A percentile compares a stretch with the other conserved stretches of the same genome.
These are phyloP conservation scores for Sycobia sp. DNA, from an alignment of 1,140 invertebrate species.

Conservation along the genomic window DNA sequence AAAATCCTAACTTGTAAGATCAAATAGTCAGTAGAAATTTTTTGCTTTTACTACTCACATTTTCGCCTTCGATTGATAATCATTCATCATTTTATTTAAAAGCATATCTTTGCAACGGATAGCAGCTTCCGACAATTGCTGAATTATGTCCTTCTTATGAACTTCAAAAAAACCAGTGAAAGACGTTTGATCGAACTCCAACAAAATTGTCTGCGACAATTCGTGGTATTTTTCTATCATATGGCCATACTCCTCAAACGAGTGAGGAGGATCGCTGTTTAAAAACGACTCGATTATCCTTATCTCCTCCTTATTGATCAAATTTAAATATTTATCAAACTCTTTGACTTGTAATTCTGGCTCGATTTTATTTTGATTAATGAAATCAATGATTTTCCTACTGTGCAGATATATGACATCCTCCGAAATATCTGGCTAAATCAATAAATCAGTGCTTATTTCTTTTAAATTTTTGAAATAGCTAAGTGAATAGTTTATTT, in stretches of 20 bases:
- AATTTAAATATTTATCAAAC: conserved; percentile 80
- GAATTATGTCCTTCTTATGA: conserved; percentile 80
- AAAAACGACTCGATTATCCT: conserved; percentile 73
- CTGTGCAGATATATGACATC: conserved; percentile 68
- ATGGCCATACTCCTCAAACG: conserved; percentile 71
- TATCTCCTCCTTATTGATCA: conserved; percentile 78
- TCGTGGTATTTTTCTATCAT: conserved; percentile 71
- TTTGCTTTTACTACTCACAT: conserved; percentile 65
- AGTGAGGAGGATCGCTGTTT: conserved; percentile 62
- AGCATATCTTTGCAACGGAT: conserved; percentile 74
- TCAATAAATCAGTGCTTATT: too few species aligned
- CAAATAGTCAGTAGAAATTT: too few species aligned
- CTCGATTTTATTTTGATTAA: conserved; percentile 73
- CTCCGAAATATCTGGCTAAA: conserved; percentile 72
- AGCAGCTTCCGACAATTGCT: conserved; percentile 71
- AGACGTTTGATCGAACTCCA: conserved; percentile 70
- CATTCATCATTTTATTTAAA: conserved; percentile 73
- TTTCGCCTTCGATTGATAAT: conserved; percentile 81
- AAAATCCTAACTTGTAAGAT: too few species aligned
- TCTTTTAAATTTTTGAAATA: too few species aligned
- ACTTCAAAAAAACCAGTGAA: conserved; percentile 86
- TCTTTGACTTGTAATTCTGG: conserved; percentile 72
- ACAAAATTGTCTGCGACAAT: conserved; percentile 69
- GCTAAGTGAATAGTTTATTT: too few species aligned
- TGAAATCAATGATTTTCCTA: conserved; percentile 64